These are phyloP conservation scores for Caenorhabditis sp. DNA, from an alignment of 2,888 invertebrate species.

Conservation along the genomic window DNA sequence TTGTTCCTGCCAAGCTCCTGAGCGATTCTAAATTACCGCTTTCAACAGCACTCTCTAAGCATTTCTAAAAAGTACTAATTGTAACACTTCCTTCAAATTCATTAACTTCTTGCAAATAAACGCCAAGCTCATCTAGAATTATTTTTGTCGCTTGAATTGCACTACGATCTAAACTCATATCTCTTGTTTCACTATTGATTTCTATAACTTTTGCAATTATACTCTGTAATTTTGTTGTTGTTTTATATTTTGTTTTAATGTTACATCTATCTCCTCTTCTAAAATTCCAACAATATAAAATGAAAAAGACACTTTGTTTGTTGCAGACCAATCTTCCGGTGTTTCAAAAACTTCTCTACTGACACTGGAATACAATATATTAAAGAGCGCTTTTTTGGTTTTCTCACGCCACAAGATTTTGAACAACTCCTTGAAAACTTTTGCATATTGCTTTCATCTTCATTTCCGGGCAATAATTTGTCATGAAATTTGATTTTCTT, in stretches of 20 bases:
- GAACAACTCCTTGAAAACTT: slow-evolving; percentile 50
- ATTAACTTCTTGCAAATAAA: slow-evolving; percentile 61
- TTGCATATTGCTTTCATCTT: slow-evolving; percentile 53
- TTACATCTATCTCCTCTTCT: slow-evolving; percentile 68
- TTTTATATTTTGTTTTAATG: too few species aligned
- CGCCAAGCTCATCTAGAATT: slow-evolving; percentile 56
- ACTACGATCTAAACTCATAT: slow-evolving; percentile 63
- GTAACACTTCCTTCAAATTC: neutral
- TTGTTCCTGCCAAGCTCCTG: slow-evolving; percentile 58
- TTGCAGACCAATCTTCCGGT: slow-evolving; percentile 62
- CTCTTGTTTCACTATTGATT: slow-evolving; percentile 64
- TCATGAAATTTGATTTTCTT: slow-evolving; percentile 62
- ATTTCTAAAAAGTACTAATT: slow-evolving; percentile 52
- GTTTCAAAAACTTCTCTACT: slow-evolving; percentile 61
- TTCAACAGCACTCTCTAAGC: slow-evolving; percentile 68
- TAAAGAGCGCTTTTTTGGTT: neutral
- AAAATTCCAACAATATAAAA: slow-evolving; percentile 66
- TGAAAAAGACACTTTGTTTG: slow-evolving; percentile 62
- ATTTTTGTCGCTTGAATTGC: slow-evolving; percentile 63
- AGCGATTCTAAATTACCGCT: slow-evolving; percentile 69
- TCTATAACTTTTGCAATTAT: slow-evolving; percentile 64
- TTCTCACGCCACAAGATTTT: slow-evolving; percentile 45
- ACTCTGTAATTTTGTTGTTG: slow-evolving; percentile 41
- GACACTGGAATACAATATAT: slow-evolving; percentile 54
- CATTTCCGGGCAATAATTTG: slow-evolving; percentile 40